A percentile compares a stretch with the other conserved stretches of the same genome.
These are phyloP conservation scores for Habrosyne pyritoides DNA, from an alignment of 2,888 invertebrate genomes.

Conservation along the genomic window DNA sequence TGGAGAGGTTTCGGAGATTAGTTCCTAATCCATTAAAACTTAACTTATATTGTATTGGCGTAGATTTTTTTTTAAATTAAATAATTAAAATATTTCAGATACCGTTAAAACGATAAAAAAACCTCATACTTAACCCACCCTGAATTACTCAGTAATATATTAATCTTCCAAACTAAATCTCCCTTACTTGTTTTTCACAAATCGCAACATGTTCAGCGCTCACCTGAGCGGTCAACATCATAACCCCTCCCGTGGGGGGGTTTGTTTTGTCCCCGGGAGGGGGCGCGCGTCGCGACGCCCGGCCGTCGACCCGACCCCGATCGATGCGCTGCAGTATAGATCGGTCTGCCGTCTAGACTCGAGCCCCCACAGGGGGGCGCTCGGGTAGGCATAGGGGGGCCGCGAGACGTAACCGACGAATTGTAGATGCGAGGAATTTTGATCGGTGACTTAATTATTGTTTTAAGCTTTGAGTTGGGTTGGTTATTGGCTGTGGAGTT, in stretches of 20 bases:
- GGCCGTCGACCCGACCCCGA: conserved; percentile 60
- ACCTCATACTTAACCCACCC: no score
- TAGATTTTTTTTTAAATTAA: no score
- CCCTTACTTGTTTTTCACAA: background rate
- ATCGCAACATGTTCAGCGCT: conserved; percentile 15
- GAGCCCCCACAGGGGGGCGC: conserved; percentile 32
- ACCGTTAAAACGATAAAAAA: no score
- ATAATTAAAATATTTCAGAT: no score
- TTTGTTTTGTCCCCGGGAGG: conserved; percentile 61
- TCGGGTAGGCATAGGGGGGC: conserved; percentile 21
- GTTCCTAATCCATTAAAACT: no score
- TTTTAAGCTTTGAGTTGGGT: conserved; percentile 34
- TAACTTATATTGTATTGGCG: no score
- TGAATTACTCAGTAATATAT: no score
- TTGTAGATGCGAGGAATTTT: conserved; percentile 62
- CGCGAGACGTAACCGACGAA: conserved; percentile 34
- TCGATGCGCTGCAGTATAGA: conserved; percentile 79
- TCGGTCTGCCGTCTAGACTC: conserved; percentile 80
- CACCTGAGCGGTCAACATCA: conserved; percentile 68
- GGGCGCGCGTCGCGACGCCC: conserved; percentile 40
- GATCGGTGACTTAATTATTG: conserved; percentile 61
- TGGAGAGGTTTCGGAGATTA: no score
- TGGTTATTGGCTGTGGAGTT: conserved; percentile 19
- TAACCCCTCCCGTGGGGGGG: conserved; percentile 43
- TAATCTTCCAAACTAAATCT: no score